These are phyloP conservation scores for Xestoiulus laeticollis DNA, from an alignment of 2,888 invertebrate genomes.

Conservation along the genomic window DNA sequence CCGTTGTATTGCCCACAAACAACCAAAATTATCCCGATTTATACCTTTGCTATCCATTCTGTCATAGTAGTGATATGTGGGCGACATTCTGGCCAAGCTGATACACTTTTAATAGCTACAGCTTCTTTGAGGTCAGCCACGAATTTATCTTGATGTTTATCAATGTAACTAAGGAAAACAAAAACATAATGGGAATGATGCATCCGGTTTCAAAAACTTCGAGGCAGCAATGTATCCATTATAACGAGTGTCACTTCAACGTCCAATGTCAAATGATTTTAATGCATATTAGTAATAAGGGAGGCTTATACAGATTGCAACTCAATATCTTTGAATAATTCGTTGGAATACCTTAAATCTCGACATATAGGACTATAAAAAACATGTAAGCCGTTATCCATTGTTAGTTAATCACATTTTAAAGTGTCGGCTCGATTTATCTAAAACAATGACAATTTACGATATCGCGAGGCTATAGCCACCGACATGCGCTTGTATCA, in stretches of 20 bases:
- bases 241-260: neutral
- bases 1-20: too few relatives aligned
- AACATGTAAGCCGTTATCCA: too few relatives aligned
- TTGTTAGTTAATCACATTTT: too few relatives aligned
- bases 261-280: neutral
- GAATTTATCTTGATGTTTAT: constrained; percentile 78
- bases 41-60: constrained; percentile 75
- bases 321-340: too few relatives aligned
- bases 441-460: too few relatives aligned
- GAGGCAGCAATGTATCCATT: neutral
- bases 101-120: constrained; percentile 95
- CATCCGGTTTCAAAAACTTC: neutral
- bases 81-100: constrained; percentile 85
- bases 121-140: constrained; percentile 82
- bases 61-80: constrained; percentile 85
- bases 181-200: neutral
- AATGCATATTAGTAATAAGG: too few relatives aligned
- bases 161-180: constrained; percentile 73
- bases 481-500: too few relatives aligned
- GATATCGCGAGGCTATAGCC: too few relatives aligned
- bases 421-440: too few relatives aligned
- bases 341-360: too few relatives aligned
- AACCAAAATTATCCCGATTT: constrained; percentile 36
- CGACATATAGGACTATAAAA: too few relatives aligned
- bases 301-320: too few relatives aligned